Evolutionary conservation across 2,797 vertebrate genomes (phyloP), one percentile per base, ranked within the genome.

Genomic region (Enoplosus armatus): DNA sequence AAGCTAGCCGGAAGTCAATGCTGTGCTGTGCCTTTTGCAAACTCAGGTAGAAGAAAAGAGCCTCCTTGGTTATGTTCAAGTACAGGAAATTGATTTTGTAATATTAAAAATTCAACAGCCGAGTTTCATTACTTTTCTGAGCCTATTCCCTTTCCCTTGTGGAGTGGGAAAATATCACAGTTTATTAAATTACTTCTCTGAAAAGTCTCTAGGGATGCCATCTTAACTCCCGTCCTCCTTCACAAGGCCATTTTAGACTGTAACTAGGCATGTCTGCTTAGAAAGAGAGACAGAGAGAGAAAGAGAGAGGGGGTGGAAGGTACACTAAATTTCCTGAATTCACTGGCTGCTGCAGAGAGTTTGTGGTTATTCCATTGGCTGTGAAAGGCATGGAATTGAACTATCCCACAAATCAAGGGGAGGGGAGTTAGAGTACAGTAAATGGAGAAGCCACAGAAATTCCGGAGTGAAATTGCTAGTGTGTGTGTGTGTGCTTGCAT

Each of bases 101-200:
- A 91, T 93, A 93, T 94, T 90, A 94, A 94, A 94, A 94, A 94
- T 93, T 90, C 92, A 94, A 90, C 88, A 92, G 88, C 87, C 78
- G 85, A 88, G 91, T 94, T 94, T 94, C 90, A 94, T 94, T 95
- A 93, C 88, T 92, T 94, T 91, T 91, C 89, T 59, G 89, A 87
- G 89, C 90, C 84, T 89, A 90, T 89, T 90, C 90, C 82, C 86
- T 87, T 84, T 89, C 84, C 93, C 87, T 88, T 60, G 89, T 87
- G 90, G 84, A 92, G 91, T 78, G 85, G 86, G 84, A 92, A 91
- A 94, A 93, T 94, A 93, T 93, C 90, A 89, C 85, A 93, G 90
- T 93, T 94, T 92, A 95, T 95, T 95, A 94, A 95, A 95, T 95
- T 93, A 94, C 92, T 91, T 83, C 88, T 89, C 84, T 92, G 84